These are phyloP conservation scores for Conus betulinus DNA, from an alignment of 1,140 invertebrate genomes.

Conservation along the genomic window DNA sequence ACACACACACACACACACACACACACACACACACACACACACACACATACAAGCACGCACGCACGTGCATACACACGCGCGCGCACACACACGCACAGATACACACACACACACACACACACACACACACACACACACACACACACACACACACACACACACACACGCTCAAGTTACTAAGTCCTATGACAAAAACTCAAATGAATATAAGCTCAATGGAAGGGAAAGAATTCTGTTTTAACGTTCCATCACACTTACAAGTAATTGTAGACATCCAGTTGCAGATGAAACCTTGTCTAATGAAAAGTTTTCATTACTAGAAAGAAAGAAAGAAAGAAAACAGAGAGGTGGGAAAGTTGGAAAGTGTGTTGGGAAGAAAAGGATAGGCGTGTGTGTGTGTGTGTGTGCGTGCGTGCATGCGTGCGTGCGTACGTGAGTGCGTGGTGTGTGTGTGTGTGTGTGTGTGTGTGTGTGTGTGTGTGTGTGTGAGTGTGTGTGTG, in stretches of 20 bases:
- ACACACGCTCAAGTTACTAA: background rate
- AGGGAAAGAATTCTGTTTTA: too few species aligned
- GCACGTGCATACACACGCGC: background rate
- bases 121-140: background rate
- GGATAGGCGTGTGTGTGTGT: background rate
- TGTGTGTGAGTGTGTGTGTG: slow-evolving; percentile 12
- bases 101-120: background rate
- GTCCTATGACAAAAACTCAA: too few species aligned
- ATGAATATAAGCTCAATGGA: too few species aligned
- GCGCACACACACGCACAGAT: background rate
- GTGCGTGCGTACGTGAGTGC: background rate
- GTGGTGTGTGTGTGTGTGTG: background rate
- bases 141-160: slow-evolving; percentile 13
- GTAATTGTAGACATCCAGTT: too few species aligned
- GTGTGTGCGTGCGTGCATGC: background rate
- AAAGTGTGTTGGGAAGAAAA: background rate
- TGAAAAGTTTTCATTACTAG: background rate
- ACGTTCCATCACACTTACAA: too few species aligned
- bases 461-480: slow-evolving; percentile 7
- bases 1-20: slow-evolving; percentile 13
- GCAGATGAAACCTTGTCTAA: too few species aligned
- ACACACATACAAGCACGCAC: background rate
- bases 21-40: background rate
- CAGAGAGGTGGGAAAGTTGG: background rate
- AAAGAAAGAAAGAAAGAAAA: background rate